Base-by-base conservation (phyloP, 2,797 vertebrate genomes). In the Remorina albescens region DNA sequence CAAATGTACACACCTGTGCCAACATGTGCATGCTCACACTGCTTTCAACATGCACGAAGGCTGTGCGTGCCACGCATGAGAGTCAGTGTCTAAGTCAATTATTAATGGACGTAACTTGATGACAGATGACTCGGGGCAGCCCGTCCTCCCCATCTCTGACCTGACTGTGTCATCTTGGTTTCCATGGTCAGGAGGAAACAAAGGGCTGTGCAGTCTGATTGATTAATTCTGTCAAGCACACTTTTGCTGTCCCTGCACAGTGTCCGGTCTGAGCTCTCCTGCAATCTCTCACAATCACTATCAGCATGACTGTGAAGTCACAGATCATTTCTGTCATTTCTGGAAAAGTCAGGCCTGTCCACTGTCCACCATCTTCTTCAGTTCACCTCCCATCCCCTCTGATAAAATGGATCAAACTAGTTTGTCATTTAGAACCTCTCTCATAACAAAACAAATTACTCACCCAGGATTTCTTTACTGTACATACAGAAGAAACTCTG, bases 201-300 rank as follows among this genome's bases (percentile, higher is more conserved):
- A 53, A 74, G 75, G 71, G 73, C 72, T 46, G 49, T 50, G 77
- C 83, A 57, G 75, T 73, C 62, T 73, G 84, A 84, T 79, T 81
- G 87, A 94, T 92, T 88, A 80, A 79, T 80, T 80, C 78, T 91
- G 88, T 88, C 94, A 94, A 90, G 54, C 71, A 67, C 74, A 78
- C 80, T 94, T 92, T 67, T 88, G 90, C 90, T 83, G 90, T 88
- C 91, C 62, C 79, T 67, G 83, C 81, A 84, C 55, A 86, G 89
- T 70, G 87, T 88, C 67, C 42, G 50, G 68, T 59, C 82, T 54
- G 62, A 83, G 78, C 80, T 76, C 80, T 75, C 74, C 80, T 82
- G 88, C 76, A 59, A 87, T 88, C 85, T 73, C 71, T 74, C 77
- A 87, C 86, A 90, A 72, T 91, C 85, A 79, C 82, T 77, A 91